Percentiles rank a stretch among this genome's conserved stretches.
These are phyloP conservation scores for Acanthopagrus latus DNA, from an alignment of 2,797 vertebrate species.

Conservation along the genomic window DNA sequence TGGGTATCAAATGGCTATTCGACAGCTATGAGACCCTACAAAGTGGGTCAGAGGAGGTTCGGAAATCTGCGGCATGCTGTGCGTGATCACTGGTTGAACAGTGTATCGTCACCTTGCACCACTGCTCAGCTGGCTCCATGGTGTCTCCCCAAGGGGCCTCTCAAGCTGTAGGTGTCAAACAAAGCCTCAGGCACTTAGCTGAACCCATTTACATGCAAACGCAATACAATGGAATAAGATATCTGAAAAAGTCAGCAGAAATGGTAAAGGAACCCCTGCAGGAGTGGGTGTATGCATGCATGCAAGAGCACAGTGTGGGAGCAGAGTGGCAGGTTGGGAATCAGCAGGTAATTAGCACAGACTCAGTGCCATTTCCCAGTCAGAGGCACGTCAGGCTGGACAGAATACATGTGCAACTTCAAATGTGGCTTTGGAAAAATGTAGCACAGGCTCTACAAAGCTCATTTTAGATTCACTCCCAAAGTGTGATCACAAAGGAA, in stretches of 20 bases:
- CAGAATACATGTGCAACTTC: conserved; percentile 16
- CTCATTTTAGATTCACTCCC: conserved; percentile 10
- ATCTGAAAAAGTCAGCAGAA: conserved; percentile 42
- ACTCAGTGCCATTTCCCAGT: conserved; percentile 45
- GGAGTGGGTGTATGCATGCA: conserved; percentile 44
- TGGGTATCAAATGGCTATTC: conserved; percentile 8
- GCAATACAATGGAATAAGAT: conserved; percentile 41
- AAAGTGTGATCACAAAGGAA: conserved; percentile 36
- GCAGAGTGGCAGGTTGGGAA: conserved; percentile 71
- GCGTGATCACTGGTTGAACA: conserved; percentile 37
- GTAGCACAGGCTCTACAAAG: conserved; percentile 8
- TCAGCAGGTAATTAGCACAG: conserved; percentile 70
- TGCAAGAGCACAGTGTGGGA: conserved; percentile 64
- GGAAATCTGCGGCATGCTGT: conserved; percentile 58
- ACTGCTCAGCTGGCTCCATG: conserved; percentile 5
- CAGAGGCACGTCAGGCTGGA: conserved; percentile 20
- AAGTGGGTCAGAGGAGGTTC: conserved; percentile 55
- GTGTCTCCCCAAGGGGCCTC: conserved; percentile 28
- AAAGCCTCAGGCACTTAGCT: conserved; percentile 41
- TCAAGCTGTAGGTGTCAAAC: conserved; percentile 51
- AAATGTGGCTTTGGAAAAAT: conserved; percentile 27
- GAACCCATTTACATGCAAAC: conserved; percentile 32
- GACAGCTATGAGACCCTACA: conserved; percentile 16
- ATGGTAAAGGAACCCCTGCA: conserved; percentile 48
- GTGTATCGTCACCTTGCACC: conserved; percentile 34